Conservation (phyloP, 1,140 invertebrate genomes). For the Augochlora pura region DNA sequence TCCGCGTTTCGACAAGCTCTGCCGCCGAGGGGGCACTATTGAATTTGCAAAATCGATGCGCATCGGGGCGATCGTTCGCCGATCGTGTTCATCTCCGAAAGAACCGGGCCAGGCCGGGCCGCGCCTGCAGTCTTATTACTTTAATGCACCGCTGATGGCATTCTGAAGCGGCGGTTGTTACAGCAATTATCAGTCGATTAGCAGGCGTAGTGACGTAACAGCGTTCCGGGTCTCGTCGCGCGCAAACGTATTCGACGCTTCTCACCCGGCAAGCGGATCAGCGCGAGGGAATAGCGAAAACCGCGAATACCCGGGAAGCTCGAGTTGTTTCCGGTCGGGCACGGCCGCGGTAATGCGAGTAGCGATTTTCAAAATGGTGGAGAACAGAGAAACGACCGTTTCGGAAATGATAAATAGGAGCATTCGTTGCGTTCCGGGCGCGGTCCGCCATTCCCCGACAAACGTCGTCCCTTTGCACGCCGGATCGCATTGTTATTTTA, state of each 20-base stretch:
- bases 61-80: background rate
- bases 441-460: background rate
- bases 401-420: conserved; percentile 46
- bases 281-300: conserved; percentile 36
- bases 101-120: conserved; percentile 1
- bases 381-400: conserved; percentile 42
- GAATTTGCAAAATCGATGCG: background rate
- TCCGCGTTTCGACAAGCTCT: no score
- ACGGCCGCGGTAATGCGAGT: conserved; percentile 46
- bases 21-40: no score
- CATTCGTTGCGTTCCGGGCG: conserved; percentile 25
- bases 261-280: conserved; percentile 25
- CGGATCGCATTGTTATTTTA: conserved; percentile 13
- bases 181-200: conserved; percentile 63
- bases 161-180: conserved; percentile 24
- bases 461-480: conserved; percentile 23
- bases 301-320: conserved; percentile 57
- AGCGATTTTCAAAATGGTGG: conserved; percentile 60
- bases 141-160: conserved; percentile 38
- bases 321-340: conserved; percentile 53
- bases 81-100: background rate
- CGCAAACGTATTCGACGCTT: conserved; percentile 31
- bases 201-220: conserved; percentile 28
- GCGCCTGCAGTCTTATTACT: conserved; percentile 33
- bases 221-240: conserved; percentile 25